A percentile compares a stretch with the other conserved stretches of the same genome.
Evolutionary conservation across 2,797 vertebrate genomes (phyloP).

Genomic region (Falco concolor): DNA sequence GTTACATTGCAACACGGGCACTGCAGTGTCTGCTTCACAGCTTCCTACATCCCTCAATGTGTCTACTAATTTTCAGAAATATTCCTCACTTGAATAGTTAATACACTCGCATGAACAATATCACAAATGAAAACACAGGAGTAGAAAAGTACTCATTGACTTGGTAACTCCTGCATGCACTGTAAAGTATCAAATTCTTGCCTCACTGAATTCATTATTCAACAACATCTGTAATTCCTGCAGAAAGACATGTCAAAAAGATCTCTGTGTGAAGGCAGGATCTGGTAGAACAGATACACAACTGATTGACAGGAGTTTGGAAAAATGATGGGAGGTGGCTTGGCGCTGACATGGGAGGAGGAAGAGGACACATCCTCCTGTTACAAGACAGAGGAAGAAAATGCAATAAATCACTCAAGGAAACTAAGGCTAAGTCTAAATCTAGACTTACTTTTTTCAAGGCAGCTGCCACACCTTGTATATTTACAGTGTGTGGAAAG

Average conservation of each 20-base stretch:
- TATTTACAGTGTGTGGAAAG: not conserved
- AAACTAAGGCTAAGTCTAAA: not conserved
- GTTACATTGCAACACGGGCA: not conserved
- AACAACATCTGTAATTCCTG: not conserved
- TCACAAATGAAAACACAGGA: not conserved
- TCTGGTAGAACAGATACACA: not conserved
- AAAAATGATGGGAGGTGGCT: not conserved
- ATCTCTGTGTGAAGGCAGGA: not conserved
- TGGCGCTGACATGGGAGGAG: not conserved
- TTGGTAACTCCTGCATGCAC: not conserved
- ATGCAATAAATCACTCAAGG: not conserved
- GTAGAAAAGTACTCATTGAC: not conserved
- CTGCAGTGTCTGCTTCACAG: not conserved
- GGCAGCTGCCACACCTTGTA: not conserved
- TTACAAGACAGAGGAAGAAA: not conserved
- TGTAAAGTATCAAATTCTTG: not conserved
- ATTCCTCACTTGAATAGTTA: not conserved
- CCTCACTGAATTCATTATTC: not conserved
- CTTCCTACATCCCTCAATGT: not conserved
- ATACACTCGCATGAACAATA: not conserved
- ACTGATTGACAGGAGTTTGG: not conserved
- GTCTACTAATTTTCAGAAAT: not conserved
- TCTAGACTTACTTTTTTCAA: not conserved
- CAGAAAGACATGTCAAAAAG: not conserved
- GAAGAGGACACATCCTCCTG: not conserved